These are phyloP conservation scores for Tetragonisca angustula DNA, from an alignment of 2,888 invertebrate species.

Conservation along the genomic window DNA sequence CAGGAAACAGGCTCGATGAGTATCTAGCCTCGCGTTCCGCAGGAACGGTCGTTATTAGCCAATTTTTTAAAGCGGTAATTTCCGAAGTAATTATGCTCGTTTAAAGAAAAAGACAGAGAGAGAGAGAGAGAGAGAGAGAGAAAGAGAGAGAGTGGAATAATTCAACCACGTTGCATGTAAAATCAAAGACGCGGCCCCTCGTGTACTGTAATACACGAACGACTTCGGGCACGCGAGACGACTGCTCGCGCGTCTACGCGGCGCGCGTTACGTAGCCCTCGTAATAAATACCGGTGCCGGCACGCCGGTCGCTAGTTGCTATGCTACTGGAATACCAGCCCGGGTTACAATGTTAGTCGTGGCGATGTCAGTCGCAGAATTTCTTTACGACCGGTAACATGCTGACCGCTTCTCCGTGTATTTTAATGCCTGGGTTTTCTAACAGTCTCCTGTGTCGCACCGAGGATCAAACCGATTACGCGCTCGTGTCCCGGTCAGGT, in stretches of 20 bases:
- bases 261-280: slow-evolving; percentile 27
- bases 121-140: neutral
- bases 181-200: slow-evolving; percentile 32
- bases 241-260: slow-evolving; percentile 28
- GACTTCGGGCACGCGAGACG: slow-evolving; percentile 54
- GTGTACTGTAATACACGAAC: slow-evolving; percentile 27
- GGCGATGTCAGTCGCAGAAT: slow-evolving; percentile 55
- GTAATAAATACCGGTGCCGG: slow-evolving; percentile 51
- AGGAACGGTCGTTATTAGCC: slow-evolving; percentile 26
- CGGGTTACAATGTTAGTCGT: slow-evolving; percentile 62
- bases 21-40: neutral
- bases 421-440: slow-evolving; percentile 46
- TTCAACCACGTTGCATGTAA: slow-evolving; percentile 36
- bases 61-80: slow-evolving; percentile 37
- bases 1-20: slow-evolving; percentile 11
- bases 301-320: slow-evolving; percentile 47
- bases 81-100: slow-evolving; percentile 44
- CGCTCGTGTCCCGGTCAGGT: neutral
- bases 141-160: slow-evolving; percentile 2
- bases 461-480: slow-evolving; percentile 5
- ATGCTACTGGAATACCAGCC: slow-evolving; percentile 60
- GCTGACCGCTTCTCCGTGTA: slow-evolving; percentile 51
- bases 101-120: neutral
- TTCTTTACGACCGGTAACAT: slow-evolving; percentile 51
- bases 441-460: slow-evolving; percentile 46